Conservation (phyloP, 1,140 invertebrate species). For the Brachionus angularis region DNA sequence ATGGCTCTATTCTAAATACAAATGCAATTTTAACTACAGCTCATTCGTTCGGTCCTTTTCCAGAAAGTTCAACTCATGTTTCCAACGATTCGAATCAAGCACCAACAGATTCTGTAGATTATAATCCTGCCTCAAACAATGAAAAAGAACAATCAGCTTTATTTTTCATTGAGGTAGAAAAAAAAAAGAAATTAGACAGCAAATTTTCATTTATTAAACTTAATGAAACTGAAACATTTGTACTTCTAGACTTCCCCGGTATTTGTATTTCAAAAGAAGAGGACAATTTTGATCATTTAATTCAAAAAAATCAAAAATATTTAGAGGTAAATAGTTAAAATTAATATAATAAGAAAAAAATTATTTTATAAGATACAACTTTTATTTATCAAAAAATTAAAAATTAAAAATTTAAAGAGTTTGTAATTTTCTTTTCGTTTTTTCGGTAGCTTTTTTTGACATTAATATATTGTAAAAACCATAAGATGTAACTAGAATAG, state of each 20-base stretch:
- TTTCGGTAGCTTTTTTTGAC: neutral
- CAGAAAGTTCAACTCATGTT: slow-evolving; percentile 36
- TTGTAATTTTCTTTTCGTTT: neutral
- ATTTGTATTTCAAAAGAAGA: slow-evolving; percentile 51
- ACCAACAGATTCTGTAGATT: slow-evolving; percentile 1
- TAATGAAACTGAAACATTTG: slow-evolving; percentile 55
- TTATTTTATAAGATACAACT: too few species aligned
- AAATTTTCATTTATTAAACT: slow-evolving; percentile 51
- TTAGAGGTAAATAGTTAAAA: slow-evolving; percentile 48
- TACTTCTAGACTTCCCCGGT: slow-evolving; percentile 53
- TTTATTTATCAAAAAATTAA: too few species aligned
- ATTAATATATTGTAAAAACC: slow-evolving; percentile 11
- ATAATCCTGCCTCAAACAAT: neutral
- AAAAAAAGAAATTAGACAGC: neutral
- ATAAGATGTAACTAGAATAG: neutral
- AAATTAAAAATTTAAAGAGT: too few species aligned
- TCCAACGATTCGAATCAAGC: slow-evolving; percentile 26
- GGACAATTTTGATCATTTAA: slow-evolving; percentile 50
- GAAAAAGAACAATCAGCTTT: slow-evolving; percentile 15
- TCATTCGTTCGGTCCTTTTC: slow-evolving; percentile 35
- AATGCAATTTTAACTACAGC: slow-evolving; percentile 34
- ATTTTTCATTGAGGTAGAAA: neutral
- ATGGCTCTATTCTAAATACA: slow-evolving; percentile 34
- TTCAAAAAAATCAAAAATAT: slow-evolving; percentile 51
- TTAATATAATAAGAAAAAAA: too few species aligned